Evolutionary conservation across 1,140 invertebrate genomes (phyloP).

Genomic region (Nasonia vitripennis): DNA sequence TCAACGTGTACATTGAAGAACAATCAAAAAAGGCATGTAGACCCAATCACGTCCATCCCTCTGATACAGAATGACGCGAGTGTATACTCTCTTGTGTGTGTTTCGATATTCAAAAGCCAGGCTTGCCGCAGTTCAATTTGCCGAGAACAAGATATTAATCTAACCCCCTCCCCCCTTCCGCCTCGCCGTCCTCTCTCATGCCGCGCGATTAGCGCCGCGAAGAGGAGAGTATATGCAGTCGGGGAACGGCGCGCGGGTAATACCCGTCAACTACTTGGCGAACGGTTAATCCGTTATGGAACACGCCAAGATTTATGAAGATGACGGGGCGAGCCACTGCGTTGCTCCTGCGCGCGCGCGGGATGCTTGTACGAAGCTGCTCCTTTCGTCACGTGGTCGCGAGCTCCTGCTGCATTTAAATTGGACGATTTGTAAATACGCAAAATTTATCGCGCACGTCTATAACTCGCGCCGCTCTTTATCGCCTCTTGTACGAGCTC

Average conservation of each 20-base stretch:
- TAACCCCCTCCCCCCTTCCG: background rate
- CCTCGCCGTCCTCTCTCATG: background rate
- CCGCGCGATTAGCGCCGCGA: constrained; percentile 24
- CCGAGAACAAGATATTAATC: constrained; percentile 38
- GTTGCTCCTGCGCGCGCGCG: background rate
- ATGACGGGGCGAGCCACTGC: constrained; percentile 40
- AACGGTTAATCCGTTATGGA: constrained; percentile 49
- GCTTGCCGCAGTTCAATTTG: constrained; percentile 25
- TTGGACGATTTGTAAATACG: constrained; percentile 51
- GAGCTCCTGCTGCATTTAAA: constrained; percentile 44
- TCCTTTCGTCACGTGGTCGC: constrained; percentile 46
- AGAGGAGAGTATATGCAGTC: background rate
- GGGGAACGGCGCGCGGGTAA: constrained; percentile 18
- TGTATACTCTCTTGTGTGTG: background rate
- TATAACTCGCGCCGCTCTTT: background rate
- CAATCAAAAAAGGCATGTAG: background rate
- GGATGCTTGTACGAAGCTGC: constrained; percentile 8
- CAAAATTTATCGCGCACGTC: constrained; percentile 37
- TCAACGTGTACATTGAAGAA: background rate
- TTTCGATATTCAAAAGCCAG: constrained; percentile 15
- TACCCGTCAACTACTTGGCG: constrained; percentile 36
- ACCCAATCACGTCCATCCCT: background rate
- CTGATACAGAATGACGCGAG: too few relatives aligned
- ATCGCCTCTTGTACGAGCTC: background rate
- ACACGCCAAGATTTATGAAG: constrained; percentile 52